phyloP scores from a whole-genome alignment of 2,113 vertebrate species.

The Gadus macrocephalus region DNA sequence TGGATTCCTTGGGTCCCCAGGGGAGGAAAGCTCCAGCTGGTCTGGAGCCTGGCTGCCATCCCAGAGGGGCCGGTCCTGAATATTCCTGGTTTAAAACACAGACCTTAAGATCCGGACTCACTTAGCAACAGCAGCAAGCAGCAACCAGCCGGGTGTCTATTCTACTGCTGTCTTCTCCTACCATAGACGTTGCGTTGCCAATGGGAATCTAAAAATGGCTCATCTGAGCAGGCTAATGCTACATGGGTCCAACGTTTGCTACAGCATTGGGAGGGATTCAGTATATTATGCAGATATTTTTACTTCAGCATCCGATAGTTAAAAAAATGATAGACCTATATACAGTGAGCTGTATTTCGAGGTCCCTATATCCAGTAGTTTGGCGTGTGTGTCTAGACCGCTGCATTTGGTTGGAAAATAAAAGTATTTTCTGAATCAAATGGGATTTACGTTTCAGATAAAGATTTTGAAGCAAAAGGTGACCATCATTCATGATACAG shows the following conservation, averaged over 20 bases:
- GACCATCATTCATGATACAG: too few species aligned
- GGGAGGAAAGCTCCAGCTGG: neutral
- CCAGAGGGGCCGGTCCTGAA: slow-evolving; percentile 3
- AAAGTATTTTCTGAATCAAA: too few species aligned
- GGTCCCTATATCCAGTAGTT: too few species aligned
- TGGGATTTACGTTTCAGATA: too few species aligned
- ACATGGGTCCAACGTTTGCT: neutral
- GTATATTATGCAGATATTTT: neutral
- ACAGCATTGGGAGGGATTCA: neutral
- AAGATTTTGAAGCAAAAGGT: too few species aligned
- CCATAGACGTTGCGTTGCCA: neutral
- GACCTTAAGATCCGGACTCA: neutral
- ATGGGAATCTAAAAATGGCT: neutral
- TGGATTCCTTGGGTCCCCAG: slow-evolving; percentile 13
- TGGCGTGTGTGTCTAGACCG: too few species aligned
- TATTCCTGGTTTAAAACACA: slow-evolving; percentile 20
- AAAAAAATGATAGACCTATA: too few species aligned
- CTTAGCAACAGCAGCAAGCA: slow-evolving; percentile 8
- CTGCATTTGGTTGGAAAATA: too few species aligned
- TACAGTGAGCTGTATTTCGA: too few species aligned
- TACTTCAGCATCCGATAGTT: too few species aligned
- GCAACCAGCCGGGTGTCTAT: neutral
- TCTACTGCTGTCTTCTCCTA: neutral
- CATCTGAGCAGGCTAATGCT: neutral
- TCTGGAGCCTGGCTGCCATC: neutral